Evolutionary conservation across 2,888 invertebrate genomes (phyloP), one percentile per base, ranked within the genome.

Genomic region (Gibbula magus): DNA sequence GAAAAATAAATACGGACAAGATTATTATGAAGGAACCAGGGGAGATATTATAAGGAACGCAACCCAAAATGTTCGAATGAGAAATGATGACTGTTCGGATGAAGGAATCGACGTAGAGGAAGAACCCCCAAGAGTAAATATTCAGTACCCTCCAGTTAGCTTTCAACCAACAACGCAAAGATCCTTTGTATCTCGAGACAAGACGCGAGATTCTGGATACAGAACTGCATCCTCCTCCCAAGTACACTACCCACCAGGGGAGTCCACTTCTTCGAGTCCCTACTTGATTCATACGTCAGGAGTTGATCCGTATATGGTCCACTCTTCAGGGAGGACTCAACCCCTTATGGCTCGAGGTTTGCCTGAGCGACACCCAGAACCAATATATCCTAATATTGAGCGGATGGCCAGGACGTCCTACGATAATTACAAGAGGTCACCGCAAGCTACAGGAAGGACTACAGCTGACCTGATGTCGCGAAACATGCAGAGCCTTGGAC

Each of bases 11-110:
- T 86, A 83, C 75, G 88, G 88, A 13, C 82, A 86, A 75, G 79
- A 83, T 39, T 88, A 88, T 79, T 87, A 81, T 74, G 83, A 86
- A 29, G 88, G 88, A 20, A 78, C 76, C 10, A 81, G 87, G 56
- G 86, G 86, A 51, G 86, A 88, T 77, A 82, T 88, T 16, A 74
- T 74, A 16, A 25, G 32, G 20, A 76, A 29, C 32, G 22, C 32
- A 2, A 29, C 29, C 5, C 32, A 76, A 20, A 22, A 52, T 51
- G 20, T 53, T 35, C 32, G 22, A 20, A 16, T 52, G 18, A 13
- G 25, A 10, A 53, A 29, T 32, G 81, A 81, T 13, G 74, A 79
- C 16, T n/a, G 53, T 8, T 61, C 39, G 8, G 78, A 79, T 29
- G 75, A 79, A 61, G 81, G 73, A 25, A 53, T 77, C 18, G 61